Conservation (phyloP, 2,113 vertebrate species). For the Polypterus senegalus region DNA sequence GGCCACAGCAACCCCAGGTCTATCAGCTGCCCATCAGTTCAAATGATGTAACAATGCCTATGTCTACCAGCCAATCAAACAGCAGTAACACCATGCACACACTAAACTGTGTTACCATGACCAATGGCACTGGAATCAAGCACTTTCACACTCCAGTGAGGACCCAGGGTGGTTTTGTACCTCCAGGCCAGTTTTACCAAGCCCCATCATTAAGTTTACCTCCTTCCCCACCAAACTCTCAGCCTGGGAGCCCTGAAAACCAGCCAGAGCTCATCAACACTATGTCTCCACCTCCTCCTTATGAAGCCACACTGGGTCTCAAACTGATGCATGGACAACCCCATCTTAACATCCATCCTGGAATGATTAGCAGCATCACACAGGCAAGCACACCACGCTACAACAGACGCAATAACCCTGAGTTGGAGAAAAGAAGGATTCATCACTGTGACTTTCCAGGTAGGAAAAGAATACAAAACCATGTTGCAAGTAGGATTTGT, state of each 20-base stretch:
- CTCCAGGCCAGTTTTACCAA: constrained; percentile 53
- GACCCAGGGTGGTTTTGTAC: constrained; percentile 31
- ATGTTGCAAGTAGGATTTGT: too few species aligned
- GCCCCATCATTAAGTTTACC: constrained; percentile 52
- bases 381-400: constrained; percentile 69
- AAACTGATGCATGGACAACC: constrained; percentile 43
- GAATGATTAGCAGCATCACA: constrained; percentile 39
- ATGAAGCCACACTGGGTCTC: constrained; percentile 50
- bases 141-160: constrained; percentile 16
- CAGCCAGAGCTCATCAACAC: constrained; percentile 56
- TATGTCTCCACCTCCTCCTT: constrained; percentile 50
- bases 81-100: constrained; percentile 53
- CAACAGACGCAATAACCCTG: constrained; percentile 78
- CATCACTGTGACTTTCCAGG: constrained; percentile 78
- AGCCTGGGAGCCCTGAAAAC: constrained; percentile 73
- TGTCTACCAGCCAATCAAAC: constrained; percentile 37
- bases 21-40: constrained; percentile 62
- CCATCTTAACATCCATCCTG: constrained; percentile 42
- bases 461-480: constrained; percentile 17
- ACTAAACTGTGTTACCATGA: constrained; percentile 43
- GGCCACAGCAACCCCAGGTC: constrained; percentile 51
- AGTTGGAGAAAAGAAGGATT: constrained; percentile 81
- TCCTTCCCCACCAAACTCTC: constrained; percentile 80
- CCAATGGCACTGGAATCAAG: constrained; percentile 24
- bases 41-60: constrained; percentile 48